Evolutionary conservation across 30 jellyfish, hydroid and myxozoan species (phyloP), one percentile per base, ranked within the genome.

Genomic region (Chrysaora quinquecirrha): DNA sequence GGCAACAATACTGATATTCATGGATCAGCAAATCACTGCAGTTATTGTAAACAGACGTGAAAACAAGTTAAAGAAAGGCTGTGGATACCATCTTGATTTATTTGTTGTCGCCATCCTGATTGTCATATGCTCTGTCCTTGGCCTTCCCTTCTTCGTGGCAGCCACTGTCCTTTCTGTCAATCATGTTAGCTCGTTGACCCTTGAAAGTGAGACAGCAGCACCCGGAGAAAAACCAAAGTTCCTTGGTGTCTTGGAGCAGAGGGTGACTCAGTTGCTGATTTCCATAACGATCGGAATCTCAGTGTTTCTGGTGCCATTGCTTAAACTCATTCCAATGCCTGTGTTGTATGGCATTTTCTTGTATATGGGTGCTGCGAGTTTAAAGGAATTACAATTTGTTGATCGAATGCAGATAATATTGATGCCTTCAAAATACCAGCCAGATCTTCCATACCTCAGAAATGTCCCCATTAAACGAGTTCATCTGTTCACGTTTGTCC

Each of bases 11-110:
- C 46, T 93, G 84, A 68, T 93, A 21, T 86, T 84, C 65, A 75
- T 84, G 88, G 98, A 93, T 30, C 96, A 93, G 49, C 98, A 93
- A 61, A 64, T 93, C 43, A 87, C 97, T 0, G 97, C 94, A 21
- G 82, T 86, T n/a, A 71, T 78, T 43, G 93, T 87, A 77, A 90
- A 90, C 46, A 88, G 87, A 22, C 87, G 88, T 20, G 87, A 81
- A 46, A 82, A 80, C 72, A 68, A 50, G 33, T 78, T 93, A 21
- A 64, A 93, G 90, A 93, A 93, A 61, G 80, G 90, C 23, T 72
- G 83, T 75, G 97, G 98, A 30, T 86, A 86, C 70, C 98, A 93
- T 60, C 94, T 84, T n/a, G 98, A 93, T 73, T 79, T 93, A 32
- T 60, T 87, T 34, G 90, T 93, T 18, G 75, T 93, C 64, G 33